Conservation (phyloP, 2,797 vertebrate species). For the Pangasius sanitwongsei region DNA sequence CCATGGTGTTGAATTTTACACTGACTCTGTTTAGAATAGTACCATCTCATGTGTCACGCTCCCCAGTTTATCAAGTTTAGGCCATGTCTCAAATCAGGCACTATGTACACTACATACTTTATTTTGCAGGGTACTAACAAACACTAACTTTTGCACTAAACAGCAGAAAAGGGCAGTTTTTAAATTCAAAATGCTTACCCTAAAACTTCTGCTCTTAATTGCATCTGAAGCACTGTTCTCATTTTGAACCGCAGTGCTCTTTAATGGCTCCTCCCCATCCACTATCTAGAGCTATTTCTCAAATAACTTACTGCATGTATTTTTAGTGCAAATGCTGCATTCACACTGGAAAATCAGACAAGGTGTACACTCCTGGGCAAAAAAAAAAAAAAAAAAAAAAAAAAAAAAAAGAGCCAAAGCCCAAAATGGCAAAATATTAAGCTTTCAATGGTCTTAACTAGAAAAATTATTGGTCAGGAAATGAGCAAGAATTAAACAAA, state of each 20-base stretch:
- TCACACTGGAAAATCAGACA: not conserved
- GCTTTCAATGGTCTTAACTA: too few species aligned
- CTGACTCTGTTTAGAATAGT: slow-evolving; percentile 16
- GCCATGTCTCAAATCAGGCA: slow-evolving; percentile 8
- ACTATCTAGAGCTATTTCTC: not conserved
- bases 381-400: too few species aligned
- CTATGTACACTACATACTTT: not conserved
- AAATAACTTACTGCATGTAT: not conserved
- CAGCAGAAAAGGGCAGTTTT: not conserved
- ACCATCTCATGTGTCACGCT: slow-evolving; percentile 27
- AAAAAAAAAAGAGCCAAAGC: too few species aligned
- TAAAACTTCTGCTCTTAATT: not conserved
- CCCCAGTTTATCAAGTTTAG: not conserved
- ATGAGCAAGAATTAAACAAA: too few species aligned
- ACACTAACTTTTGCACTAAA: not conserved
- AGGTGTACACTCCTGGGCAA: not conserved
- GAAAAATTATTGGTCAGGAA: too few species aligned
- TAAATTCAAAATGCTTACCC: not conserved
- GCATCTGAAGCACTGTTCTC: not conserved
- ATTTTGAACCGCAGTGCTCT: not conserved
- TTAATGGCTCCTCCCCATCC: not conserved
- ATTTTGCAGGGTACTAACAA: not conserved
- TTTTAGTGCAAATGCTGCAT: not conserved
- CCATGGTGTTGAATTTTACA: slow-evolving; percentile 23
- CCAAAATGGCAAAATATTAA: too few species aligned